Base-by-base conservation (phyloP, 1,140 invertebrate genomes). In the Pogonomyrmex californicus region DNA sequence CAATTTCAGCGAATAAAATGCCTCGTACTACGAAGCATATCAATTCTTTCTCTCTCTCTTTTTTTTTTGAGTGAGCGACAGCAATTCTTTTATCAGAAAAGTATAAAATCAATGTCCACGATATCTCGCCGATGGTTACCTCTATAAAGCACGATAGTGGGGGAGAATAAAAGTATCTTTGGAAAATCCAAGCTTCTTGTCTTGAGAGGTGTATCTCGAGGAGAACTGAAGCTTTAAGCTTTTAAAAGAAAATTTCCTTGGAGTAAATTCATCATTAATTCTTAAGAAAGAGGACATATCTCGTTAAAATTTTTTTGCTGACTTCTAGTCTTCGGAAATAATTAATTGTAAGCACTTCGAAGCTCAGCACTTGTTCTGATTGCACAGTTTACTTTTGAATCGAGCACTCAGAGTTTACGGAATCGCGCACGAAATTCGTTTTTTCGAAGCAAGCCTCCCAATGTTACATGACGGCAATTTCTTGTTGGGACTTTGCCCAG, bases 1-100 rank as follows among this genome's bases (percentile, higher is more conserved):
- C 33, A 4, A 33, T 44, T 47, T 68, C 77, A 47, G 60, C 66
- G 65, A 56, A 54, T 14, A 62, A 41, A 54, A 4, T n/a, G 12
- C 7, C 30, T n/a, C 9, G 30, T 14, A 9, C 17, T 9, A 44
- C 23, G 36, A 9, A 41, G 17, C 49, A 75, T 60, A 83, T 60
- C 38, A 38, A 54, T 9, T 23, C 41, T 44, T 10, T n/a, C 4
- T 17, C 14, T 23, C 23, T 23, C n/a, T 23, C 23, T 75, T 36
- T n/a, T 60, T 23, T 44, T 41, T n/a, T 7, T 9, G 12, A 0
- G 44, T 33, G 12, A 4, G 47, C 41, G 17, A 60, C 44, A 54
- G 54, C 2, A 36, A 41, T 44, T 70, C 47, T 79, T 70, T 81
- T 65, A 81, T 54, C 47, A 51, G 56, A 23, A 36, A 30, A 38